These are phyloP conservation scores for Limenitis camilla DNA, from an alignment of 2,888 invertebrate genomes.

Conservation along the genomic window DNA sequence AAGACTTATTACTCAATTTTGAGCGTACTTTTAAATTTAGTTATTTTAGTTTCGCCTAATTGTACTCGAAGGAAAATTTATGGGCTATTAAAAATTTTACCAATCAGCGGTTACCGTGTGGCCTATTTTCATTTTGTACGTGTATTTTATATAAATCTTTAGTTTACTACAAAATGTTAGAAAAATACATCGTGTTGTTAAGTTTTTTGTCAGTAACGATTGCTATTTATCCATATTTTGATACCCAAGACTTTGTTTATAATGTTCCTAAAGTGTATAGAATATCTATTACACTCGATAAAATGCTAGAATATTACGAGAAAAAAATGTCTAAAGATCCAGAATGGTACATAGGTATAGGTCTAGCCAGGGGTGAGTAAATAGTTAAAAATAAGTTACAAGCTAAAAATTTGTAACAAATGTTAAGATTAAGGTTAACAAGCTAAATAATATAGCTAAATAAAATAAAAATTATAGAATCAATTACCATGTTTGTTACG, in stretches of 20 bases:
- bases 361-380: constrained; percentile 55
- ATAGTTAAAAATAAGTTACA: not conserved
- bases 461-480: no score
- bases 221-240: constrained; percentile 66
- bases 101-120: constrained; percentile 52
- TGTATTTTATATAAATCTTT: constrained; percentile 33
- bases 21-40: not conserved
- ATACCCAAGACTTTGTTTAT: constrained; percentile 67
- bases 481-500: no score
- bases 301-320: constrained; percentile 58
- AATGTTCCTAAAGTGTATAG: constrained; percentile 68
- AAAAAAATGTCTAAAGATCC: constrained; percentile 67
- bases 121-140: constrained; percentile 34
- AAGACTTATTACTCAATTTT: not conserved
- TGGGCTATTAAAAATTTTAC: constrained; percentile 5
- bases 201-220: constrained; percentile 26
- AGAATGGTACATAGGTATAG: constrained; percentile 60
- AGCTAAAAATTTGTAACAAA: no score
- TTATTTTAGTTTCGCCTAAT: constrained; percentile 17
- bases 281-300: constrained; percentile 60
- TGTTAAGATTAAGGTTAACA: no score
- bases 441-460: no score
- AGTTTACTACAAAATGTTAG: constrained; percentile 52
- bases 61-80: constrained; percentile 15
- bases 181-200: constrained; percentile 43